Evolutionary conservation across 1,140 invertebrate species (phyloP).

Genomic region (Periplaneta americana): DNA sequence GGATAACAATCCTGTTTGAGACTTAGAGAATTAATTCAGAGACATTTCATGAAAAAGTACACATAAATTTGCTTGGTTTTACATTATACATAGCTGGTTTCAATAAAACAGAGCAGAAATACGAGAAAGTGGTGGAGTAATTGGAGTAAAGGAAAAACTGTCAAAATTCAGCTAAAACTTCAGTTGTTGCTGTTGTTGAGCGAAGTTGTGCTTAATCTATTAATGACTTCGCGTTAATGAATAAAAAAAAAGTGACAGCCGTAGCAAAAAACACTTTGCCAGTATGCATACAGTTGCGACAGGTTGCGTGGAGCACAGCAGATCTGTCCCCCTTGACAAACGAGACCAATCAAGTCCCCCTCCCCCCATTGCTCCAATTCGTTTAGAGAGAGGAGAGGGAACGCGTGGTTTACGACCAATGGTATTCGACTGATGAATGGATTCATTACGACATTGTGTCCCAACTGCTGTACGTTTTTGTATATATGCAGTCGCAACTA

Average conservation of each 20-base stretch:
- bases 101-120: no score
- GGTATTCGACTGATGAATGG: background rate
- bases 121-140: no score
- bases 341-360: slow-evolving; percentile 3
- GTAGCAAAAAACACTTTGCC: background rate
- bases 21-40: no score
- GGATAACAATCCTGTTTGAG: no score
- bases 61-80: no score
- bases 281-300: background rate
- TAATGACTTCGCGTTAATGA: background rate
- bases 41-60: no score
- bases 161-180: no score
- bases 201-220: background rate
- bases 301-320: background rate
- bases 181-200: no score
- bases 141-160: no score
- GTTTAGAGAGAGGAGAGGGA: background rate
- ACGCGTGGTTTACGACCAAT: no score
- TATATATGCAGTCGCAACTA: background rate
- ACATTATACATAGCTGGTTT: no score
- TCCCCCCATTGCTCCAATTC: background rate
- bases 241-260: background rate
- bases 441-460: slow-evolving; percentile 10
- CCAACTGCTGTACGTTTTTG: background rate
- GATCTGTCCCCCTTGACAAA: background rate